Percentiles rank a stretch among this genome's conserved stretches.
phyloP scores from a whole-genome alignment of 2,888 invertebrate genomes.

The Mesorhabditis sp. region DNA sequence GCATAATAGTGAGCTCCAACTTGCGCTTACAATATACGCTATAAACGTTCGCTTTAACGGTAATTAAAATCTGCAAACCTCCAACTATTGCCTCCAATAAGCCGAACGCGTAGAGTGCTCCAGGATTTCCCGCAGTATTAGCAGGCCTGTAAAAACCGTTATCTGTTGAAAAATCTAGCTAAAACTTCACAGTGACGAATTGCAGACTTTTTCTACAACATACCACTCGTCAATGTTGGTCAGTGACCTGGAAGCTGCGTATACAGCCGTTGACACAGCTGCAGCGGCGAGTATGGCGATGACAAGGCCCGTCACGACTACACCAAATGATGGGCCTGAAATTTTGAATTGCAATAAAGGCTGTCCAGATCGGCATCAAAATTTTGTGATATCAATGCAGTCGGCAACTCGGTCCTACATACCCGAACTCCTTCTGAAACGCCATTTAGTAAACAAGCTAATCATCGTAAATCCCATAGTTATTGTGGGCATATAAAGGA shows the following conservation, averaged over 20 bases:
- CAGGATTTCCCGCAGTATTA: not conserved
- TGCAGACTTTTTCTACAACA: not conserved
- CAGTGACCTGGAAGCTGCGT: not conserved
- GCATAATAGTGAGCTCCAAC: not conserved
- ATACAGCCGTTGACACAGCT: not conserved
- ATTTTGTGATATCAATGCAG: no score
- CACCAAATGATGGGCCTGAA: constrained; percentile 3
- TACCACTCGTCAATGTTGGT: not conserved
- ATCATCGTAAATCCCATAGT: not conserved
- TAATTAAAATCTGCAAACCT: not conserved
- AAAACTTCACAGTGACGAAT: no score
- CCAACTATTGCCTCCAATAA: not conserved
- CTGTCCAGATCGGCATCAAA: not conserved
- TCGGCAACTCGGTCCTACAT: no score
- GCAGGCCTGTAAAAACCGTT: not conserved
- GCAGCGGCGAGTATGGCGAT: not conserved
- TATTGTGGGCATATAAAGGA: not conserved
- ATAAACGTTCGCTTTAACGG: not conserved
- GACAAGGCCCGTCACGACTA: not conserved
- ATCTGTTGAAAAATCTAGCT: no score
- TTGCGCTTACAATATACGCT: not conserved
- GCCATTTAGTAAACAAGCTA: no score
- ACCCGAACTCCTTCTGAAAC: no score
- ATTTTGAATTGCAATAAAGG: not conserved
- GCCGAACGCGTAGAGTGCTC: constrained; percentile 1